Evolutionary conservation across 1,140 invertebrate genomes (phyloP).

Genomic region (Ladona fulva): DNA sequence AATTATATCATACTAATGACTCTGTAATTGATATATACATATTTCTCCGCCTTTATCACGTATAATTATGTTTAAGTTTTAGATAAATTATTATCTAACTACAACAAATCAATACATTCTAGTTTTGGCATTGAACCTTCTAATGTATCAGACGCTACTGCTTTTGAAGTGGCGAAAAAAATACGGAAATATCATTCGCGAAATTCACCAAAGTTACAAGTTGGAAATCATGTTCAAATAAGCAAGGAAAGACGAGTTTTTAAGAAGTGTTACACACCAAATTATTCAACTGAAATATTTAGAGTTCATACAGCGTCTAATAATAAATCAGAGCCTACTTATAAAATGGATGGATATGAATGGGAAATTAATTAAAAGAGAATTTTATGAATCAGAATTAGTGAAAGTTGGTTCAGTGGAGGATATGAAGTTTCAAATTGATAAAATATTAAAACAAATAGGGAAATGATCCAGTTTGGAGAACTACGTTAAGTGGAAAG

Average conservation of each 20-base stretch:
- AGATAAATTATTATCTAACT: not conserved
- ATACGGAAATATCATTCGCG: not conserved
- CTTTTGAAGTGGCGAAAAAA: not conserved
- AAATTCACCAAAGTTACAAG: constrained; percentile 15
- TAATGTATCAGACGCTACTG: not conserved
- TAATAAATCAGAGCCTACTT: not conserved
- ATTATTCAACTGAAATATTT: constrained; percentile 21
- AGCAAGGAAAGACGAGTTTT: constrained; percentile 19
- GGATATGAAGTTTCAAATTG: not conserved
- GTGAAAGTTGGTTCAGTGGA: not conserved
- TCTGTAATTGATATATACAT: not conserved
- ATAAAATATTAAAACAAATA: not conserved
- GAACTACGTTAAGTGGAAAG: not conserved
- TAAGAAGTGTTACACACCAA: constrained; percentile 19
- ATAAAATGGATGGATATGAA: not conserved
- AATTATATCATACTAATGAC: not conserved
- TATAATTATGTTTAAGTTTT: not conserved
- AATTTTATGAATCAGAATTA: not conserved
- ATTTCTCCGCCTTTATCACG: not conserved
- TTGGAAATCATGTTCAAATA: constrained; percentile 20
- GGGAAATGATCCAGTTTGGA: not conserved
- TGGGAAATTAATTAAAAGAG: not conserved
- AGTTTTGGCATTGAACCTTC: not conserved
- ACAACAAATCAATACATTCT: not conserved
- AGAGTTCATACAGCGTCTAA: constrained; percentile 17